phyloP scores from a whole-genome alignment of 2,797 vertebrate species.

The Chanos chanos region DNA sequence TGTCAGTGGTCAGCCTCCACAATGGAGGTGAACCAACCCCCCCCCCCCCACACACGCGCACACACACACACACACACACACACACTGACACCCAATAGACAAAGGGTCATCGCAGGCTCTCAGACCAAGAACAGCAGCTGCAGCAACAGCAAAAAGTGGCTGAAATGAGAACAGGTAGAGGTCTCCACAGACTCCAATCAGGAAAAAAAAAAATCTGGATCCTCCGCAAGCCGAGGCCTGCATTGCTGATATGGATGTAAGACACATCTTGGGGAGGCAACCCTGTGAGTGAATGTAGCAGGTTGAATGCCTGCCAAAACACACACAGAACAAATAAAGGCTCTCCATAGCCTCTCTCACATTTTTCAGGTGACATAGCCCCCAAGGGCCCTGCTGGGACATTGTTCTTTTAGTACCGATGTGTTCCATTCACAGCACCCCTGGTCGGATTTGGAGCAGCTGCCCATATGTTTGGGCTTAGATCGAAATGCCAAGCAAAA shows the following conservation, averaged over 20 bases:
- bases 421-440: slow-evolving; percentile 33
- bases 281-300: too few relatives aligned
- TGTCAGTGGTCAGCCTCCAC: background rate
- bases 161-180: too few relatives aligned
- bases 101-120: too few relatives aligned
- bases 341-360: slow-evolving; percentile 43
- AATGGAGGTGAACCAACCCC: background rate
- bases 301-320: too few relatives aligned
- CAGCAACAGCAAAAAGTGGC: too few relatives aligned
- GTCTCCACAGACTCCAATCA: too few relatives aligned
- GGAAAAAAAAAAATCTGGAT: too few relatives aligned
- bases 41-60: background rate
- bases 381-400: slow-evolving; percentile 25
- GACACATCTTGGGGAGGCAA: too few relatives aligned
- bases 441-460: slow-evolving; percentile 25
- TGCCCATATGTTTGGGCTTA: slow-evolving; percentile 26
- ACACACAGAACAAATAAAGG: slow-evolving; percentile 49
- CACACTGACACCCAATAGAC: background rate
- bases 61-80: slow-evolving; percentile 14
- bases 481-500: slow-evolving; percentile 19
- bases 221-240: too few relatives aligned
- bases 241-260: too few relatives aligned
- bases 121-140: too few relatives aligned
- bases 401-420: slow-evolving; percentile 38
- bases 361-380: slow-evolving; percentile 52